Evolutionary conservation across 2,888 invertebrate genomes (phyloP).

Genomic region (Ceramica pisi): DNA sequence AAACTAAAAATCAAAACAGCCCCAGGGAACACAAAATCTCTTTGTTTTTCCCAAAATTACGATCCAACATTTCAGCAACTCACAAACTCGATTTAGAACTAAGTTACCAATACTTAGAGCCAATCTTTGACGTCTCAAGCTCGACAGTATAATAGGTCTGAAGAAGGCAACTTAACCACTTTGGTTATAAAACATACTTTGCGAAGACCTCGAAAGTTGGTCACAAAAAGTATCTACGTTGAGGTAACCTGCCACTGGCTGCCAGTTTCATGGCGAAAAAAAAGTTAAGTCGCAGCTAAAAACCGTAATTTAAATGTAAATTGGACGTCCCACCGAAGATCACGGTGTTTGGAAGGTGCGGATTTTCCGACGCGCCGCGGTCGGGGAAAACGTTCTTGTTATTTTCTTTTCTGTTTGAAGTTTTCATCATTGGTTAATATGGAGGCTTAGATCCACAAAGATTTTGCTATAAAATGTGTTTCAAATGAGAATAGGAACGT

Average conservation of each 20-base stretch:
- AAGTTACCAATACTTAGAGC: slow-evolving; percentile 58
- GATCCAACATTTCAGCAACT: slow-evolving; percentile 37
- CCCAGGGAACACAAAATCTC: slow-evolving; percentile 1
- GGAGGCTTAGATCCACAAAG: no score
- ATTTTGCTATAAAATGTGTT: no score
- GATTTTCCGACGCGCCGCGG: slow-evolving; percentile 42
- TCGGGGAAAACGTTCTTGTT: slow-evolving; percentile 15
- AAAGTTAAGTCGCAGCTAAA: slow-evolving; percentile 50
- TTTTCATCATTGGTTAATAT: slow-evolving; percentile 1
- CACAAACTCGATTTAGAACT: slow-evolving; percentile 56
- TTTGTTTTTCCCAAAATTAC: slow-evolving; percentile 48
- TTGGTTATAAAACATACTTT: slow-evolving; percentile 62
- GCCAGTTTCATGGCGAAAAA: slow-evolving; percentile 57
- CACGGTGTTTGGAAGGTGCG: slow-evolving; percentile 47
- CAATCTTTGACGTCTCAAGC: slow-evolving; percentile 48
- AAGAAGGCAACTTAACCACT: slow-evolving; percentile 56
- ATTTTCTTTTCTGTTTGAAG: slow-evolving; percentile 11
- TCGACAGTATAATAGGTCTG: slow-evolving; percentile 55
- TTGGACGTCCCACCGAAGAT: slow-evolving; percentile 58
- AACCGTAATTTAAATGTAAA: slow-evolving; percentile 72
- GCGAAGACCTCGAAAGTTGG: slow-evolving; percentile 51
- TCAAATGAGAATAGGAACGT: no score
- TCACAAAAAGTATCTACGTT: slow-evolving; percentile 60
- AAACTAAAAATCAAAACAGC: slow-evolving; percentile 14
- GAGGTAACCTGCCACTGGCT: slow-evolving; percentile 55